These are phyloP conservation scores for Malurus melanocephalus DNA, from an alignment of 2,113 vertebrate genomes.

Conservation along the genomic window DNA sequence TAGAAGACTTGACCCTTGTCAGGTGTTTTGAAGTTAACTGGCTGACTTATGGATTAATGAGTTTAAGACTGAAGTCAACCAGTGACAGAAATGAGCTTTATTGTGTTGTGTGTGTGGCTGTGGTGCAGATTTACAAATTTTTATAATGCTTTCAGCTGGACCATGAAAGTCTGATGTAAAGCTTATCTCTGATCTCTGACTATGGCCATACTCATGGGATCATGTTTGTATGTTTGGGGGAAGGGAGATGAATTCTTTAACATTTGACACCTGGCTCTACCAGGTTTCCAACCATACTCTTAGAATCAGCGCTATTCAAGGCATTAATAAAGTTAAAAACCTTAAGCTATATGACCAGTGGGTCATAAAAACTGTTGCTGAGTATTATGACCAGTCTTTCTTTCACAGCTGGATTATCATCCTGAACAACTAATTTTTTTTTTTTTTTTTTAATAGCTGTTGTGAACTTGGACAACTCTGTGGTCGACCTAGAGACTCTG, in stretches of 20 bases:
- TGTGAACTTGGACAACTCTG: constrained; percentile 93
- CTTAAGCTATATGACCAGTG: neutral
- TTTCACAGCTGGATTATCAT: constrained; percentile 46
- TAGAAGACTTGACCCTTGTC: constrained; percentile 57
- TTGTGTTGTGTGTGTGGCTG: constrained; percentile 37
- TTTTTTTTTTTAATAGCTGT: constrained; percentile 75
- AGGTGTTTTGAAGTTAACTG: constrained; percentile 58
- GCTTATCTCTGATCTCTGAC: constrained; percentile 55
- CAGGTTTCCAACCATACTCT: neutral
- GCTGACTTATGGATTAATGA: constrained; percentile 44
- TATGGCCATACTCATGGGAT: constrained; percentile 26
- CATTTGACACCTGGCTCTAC: constrained; percentile 22
- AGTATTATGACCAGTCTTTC: neutral
- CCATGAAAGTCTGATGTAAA: constrained; percentile 46
- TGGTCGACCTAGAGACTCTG: constrained; percentile 95
- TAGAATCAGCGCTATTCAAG: neutral
- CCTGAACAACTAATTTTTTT: constrained; percentile 46
- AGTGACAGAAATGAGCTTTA: constrained; percentile 43
- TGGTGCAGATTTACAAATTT: constrained; percentile 57
- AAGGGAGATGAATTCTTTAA: constrained; percentile 51
- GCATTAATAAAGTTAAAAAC: constrained; percentile 15
- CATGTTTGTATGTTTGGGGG: constrained; percentile 6
- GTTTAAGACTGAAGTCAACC: constrained; percentile 27
- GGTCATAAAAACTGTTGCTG: constrained; percentile 15
- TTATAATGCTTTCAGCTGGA: constrained; percentile 49